These are phyloP conservation scores for Chalcis sispes DNA, from an alignment of 2,888 invertebrate species.

Conservation along the genomic window DNA sequence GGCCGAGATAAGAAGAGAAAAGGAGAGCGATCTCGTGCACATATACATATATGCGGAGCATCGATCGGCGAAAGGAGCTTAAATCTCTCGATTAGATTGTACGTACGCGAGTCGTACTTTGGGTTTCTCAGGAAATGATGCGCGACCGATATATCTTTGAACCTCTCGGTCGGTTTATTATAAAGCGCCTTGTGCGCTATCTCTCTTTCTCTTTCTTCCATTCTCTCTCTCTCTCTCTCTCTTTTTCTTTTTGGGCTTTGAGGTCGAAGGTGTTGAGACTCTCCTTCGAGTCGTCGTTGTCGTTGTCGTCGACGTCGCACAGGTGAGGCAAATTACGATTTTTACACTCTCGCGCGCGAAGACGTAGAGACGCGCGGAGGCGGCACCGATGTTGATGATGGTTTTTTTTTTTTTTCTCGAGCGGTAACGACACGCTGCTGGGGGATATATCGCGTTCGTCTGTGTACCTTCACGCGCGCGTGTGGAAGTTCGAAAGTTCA, in stretches of 20 bases:
- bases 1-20: no score
- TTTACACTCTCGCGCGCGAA: no score
- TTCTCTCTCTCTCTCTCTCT: not conserved
- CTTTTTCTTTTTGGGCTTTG: not conserved
- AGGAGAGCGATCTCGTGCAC: no score
- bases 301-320: not conserved
- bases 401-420: no score
- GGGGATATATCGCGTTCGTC: no score
- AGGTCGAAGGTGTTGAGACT: no score
- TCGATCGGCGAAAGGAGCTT: not conserved
- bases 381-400: not conserved
- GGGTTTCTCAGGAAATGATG: no score
- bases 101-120: not conserved
- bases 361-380: not conserved
- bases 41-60: no score
- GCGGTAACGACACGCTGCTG: no score
- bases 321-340: not conserved
- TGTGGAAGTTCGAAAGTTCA: conserved; percentile 9
- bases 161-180: no score
- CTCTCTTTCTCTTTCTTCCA: not conserved
- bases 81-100: not conserved
- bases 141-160: not conserved
- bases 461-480: not conserved
- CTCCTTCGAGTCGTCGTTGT: no score
- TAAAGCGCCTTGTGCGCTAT: not conserved